Conservation (phyloP, 1,140 invertebrate species). For the Megathymus violae region DNA sequence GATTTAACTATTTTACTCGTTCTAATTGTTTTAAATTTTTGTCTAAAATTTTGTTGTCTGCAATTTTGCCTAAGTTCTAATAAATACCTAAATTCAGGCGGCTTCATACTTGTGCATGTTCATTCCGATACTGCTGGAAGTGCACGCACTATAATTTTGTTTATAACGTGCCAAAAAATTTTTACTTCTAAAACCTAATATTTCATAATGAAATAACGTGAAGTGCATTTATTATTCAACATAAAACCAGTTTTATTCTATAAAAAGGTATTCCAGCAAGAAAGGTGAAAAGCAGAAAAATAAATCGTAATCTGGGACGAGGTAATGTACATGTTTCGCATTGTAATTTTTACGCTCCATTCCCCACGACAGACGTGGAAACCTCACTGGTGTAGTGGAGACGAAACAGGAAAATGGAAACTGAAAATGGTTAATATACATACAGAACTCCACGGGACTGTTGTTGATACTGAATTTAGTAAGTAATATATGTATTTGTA, state of each 20-base stretch:
- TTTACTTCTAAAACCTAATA: too few species aligned
- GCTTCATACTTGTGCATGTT: too few species aligned
- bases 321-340: conserved; percentile 27
- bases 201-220: not conserved
- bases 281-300: conserved; percentile 24
- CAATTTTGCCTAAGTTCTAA: too few species aligned
- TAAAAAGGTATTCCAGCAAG: not conserved
- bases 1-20: too few species aligned
- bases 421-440: conserved; percentile 6
- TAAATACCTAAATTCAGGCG: too few species aligned
- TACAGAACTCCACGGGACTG: not conserved
- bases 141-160: too few species aligned
- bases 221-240: not conserved
- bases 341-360: conserved; percentile 27
- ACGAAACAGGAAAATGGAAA: conserved; percentile 21
- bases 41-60: too few species aligned
- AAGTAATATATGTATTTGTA: too few species aligned
- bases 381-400: conserved; percentile 2
- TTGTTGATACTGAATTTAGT: too few species aligned
- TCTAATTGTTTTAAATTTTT: too few species aligned
- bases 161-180: too few species aligned
- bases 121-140: too few species aligned
- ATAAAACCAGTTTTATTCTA: not conserved
- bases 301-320: conserved; percentile 24
- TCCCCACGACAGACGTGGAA: conserved; percentile 16